Base-by-base conservation (phyloP, 2,888 invertebrate species). In the Timandra comae region DNA sequence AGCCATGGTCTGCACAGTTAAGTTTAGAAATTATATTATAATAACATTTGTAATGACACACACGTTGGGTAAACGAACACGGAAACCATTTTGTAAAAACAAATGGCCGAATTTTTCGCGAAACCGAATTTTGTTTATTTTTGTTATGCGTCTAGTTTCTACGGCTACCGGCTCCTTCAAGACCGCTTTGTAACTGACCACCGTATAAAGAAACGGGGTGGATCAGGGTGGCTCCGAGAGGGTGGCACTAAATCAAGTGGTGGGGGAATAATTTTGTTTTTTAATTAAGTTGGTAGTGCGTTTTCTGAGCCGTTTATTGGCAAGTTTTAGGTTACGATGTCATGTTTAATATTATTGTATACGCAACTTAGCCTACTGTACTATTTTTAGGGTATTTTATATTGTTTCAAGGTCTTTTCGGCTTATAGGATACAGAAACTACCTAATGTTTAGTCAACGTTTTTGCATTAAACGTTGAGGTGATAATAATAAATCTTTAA, bases 261-360 rank as follows among this genome's bases (percentile, higher is more conserved):
- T 56, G 70, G 74, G 78, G 79, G 80, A 78, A 80, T 80, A 79
- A 77, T 78, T 76, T 79, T 75, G 73, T 73, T 77, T 84, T 80
- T 82, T 84, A 81, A 84, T 82, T 81, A 78, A 63, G 63, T 59
- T 57, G 54, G 57, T 69, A 47, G 78, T 79, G 81, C 79, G 78
- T 80, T 77, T 49, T 52, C 63, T 16, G 55, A 62, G 34, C 21
- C 36, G 33, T 33, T 35, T 37, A 38, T 38, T 40, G 38, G 33
- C 27, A 35, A 22, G 40, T 46, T 46, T 46, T 40, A 36, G 46
- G 49, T 49, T 44, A 49, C 40, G 33, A 41, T 49, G 49, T 42
- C 49, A 49, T 49, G 49, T 46, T 39, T 34, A 42, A 42, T 43
- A 33, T 8, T 30, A 32, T 32, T 34, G 30, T 36, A 27, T 24